phyloP scores from a whole-genome alignment of 2,888 invertebrate species.

The Globia sparganii region DNA sequence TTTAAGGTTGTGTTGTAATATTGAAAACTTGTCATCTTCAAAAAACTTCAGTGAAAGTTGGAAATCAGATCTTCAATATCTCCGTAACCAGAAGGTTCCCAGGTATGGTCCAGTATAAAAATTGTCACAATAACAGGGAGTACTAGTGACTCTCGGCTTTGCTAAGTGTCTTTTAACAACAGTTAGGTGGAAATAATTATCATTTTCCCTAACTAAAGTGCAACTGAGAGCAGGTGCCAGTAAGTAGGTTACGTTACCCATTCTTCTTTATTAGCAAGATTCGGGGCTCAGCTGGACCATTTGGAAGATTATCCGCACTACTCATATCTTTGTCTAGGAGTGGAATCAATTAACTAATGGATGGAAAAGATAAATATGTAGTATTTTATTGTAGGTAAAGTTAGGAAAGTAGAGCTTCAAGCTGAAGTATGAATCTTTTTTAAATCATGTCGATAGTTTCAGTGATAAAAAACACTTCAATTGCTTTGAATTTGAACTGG shows the following conservation, averaged over 20 bases:
- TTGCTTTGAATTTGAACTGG: background rate
- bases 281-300: conserved; percentile 33
- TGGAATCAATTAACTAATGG: conserved; percentile 10
- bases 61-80: too few relatives aligned
- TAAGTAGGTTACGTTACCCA: conserved; percentile 11
- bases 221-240: background rate
- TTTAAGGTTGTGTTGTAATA: too few relatives aligned
- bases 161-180: too few relatives aligned
- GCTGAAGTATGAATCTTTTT: background rate
- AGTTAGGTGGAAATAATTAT: background rate
- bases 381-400: background rate
- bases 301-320: conserved; percentile 18
- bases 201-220: background rate
- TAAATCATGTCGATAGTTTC: background rate
- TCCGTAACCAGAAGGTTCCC: too few relatives aligned
- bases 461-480: background rate
- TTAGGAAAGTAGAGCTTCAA: background rate
- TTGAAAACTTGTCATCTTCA: too few relatives aligned
- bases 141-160: too few relatives aligned
- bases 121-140: too few relatives aligned
- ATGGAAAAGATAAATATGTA: background rate
- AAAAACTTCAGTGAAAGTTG: too few relatives aligned
- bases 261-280: conserved; percentile 27
- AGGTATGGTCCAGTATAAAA: too few relatives aligned
- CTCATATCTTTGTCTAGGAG: background rate